These are phyloP conservation scores for Carabus problematicus DNA, from an alignment of 2,888 invertebrate genomes.

Conservation along the genomic window DNA sequence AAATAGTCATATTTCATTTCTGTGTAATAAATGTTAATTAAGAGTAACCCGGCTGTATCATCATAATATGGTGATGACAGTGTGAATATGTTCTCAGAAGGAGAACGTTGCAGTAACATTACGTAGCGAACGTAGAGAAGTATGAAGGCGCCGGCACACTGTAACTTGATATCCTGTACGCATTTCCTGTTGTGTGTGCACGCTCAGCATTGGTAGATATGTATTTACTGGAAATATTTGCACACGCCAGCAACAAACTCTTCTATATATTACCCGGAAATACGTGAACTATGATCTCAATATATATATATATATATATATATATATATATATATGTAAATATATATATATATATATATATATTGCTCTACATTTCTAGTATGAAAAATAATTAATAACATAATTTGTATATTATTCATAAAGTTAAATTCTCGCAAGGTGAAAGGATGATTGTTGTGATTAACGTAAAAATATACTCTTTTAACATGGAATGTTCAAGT, in stretches of 20 bases:
- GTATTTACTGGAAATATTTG: constrained; percentile 31
- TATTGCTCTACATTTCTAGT: not conserved
- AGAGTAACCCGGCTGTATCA: too few relatives aligned
- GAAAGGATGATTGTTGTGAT: too few relatives aligned
- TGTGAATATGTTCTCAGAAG: too few relatives aligned
- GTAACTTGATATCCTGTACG: constrained; percentile 29
- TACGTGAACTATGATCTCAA: too few relatives aligned
- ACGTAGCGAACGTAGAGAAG: too few relatives aligned
- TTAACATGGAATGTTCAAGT: too few relatives aligned
- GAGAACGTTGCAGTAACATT: too few relatives aligned
- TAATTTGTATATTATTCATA: constrained; percentile 9
- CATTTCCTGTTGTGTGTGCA: constrained; percentile 32
- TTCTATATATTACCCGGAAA: too few relatives aligned
- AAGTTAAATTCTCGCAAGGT: not conserved
- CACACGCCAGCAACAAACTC: not conserved
- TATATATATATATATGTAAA: constrained; percentile 2
- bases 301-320: not conserved
- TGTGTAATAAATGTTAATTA: too few relatives aligned
- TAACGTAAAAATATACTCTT: too few relatives aligned
- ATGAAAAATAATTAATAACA: not conserved
- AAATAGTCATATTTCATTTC: too few relatives aligned
- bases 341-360: constrained; percentile 13
- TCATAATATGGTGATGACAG: too few relatives aligned
- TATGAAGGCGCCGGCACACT: constrained; percentile 24
- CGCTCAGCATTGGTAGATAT: constrained; percentile 14